Conservation (phyloP, 2,113 vertebrate genomes). For the Phalacrocorax pelagicus region DNA sequence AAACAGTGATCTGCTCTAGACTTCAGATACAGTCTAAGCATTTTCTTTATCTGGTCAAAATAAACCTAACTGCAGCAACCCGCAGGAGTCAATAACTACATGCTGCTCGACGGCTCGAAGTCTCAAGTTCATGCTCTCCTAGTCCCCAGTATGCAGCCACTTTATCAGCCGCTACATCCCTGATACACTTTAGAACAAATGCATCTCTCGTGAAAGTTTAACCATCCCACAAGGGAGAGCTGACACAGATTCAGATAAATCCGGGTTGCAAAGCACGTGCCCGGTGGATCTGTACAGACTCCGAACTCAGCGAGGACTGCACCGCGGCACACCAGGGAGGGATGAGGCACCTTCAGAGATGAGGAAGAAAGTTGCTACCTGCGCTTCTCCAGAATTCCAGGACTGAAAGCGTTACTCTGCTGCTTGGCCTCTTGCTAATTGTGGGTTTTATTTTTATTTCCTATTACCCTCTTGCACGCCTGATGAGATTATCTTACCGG, state of each 20-base stretch:
- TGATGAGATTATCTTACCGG: slow-evolving; percentile 86
- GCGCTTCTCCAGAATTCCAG: slow-evolving; percentile 16
- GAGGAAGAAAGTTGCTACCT: neutral
- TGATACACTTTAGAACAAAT: neutral
- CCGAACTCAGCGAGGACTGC: rapidly evolving
- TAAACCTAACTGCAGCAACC: neutral
- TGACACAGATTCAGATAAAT: neutral
- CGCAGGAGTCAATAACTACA: neutral
- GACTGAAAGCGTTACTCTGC: slow-evolving; percentile 73
- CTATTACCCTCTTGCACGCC: slow-evolving; percentile 82
- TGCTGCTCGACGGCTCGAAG: neutral
- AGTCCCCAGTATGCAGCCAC: rapidly evolving
- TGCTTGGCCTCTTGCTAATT: slow-evolving; percentile 78
- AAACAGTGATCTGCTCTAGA: neutral
- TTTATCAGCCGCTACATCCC: neutral
- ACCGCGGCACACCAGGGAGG: rapidly evolving
- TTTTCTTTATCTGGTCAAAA: neutral
- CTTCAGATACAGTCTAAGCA: neutral
- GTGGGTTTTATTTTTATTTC: slow-evolving; percentile 84
- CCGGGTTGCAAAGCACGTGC: neutral
- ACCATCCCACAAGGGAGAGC: neutral
- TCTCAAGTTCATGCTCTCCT: neutral
- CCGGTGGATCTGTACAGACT: rapidly evolving
- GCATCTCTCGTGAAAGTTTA: neutral
- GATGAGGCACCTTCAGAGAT: rapidly evolving